Evolutionary conservation across 2,888 invertebrate genomes (phyloP).

Genomic region (Pristionchus maxplancki): DNA sequence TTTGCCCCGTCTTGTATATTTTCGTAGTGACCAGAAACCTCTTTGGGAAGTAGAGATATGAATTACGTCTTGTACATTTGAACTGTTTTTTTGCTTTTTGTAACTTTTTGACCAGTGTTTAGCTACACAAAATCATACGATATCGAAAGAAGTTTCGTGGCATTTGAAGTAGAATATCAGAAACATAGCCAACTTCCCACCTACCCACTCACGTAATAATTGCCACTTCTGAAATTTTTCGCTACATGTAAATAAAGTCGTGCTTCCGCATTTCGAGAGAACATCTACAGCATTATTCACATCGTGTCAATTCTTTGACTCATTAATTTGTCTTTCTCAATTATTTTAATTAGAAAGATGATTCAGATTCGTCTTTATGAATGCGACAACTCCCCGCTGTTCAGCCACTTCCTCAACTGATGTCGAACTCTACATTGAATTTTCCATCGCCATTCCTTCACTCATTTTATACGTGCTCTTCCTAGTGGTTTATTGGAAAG

Average conservation of each 20-base stretch:
- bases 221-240: background rate
- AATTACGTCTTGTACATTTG: too few species aligned
- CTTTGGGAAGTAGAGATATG: background rate
- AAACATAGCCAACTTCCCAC: too few species aligned
- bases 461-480: background rate
- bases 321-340: too few species aligned
- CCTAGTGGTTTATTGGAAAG: background rate
- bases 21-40: background rate
- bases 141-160: too few species aligned
- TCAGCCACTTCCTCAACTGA: background rate
- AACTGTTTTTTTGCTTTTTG: too few species aligned
- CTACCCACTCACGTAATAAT: background rate
- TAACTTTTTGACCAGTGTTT: too few species aligned
- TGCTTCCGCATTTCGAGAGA: background rate
- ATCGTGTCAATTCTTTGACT: too few species aligned
- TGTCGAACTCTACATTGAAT: constrained; percentile 22
- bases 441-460: constrained; percentile 28
- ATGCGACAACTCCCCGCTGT: background rate
- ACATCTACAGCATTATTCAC: too few species aligned
- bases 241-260: background rate
- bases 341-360: too few species aligned
- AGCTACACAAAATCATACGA: too few species aligned
- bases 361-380: too few species aligned
- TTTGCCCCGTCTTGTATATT: background rate
- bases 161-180: too few species aligned